Evolutionary conservation across 2,888 invertebrate genomes (phyloP), one percentile per base, ranked within the genome.

Genomic region (Cephonodes hylas): DNA sequence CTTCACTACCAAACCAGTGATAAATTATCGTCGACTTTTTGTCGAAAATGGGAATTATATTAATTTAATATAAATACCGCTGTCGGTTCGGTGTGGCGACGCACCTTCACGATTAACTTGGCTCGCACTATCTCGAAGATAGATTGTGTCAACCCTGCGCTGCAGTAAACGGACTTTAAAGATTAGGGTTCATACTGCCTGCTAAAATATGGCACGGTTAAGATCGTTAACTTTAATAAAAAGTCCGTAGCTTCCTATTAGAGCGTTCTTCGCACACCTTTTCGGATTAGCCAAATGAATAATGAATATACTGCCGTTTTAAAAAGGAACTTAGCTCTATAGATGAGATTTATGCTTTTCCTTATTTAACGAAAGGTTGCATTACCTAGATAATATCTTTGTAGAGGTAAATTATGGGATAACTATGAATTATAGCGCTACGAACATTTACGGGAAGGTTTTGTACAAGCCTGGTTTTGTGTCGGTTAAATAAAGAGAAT

Each of bases 1-100:
- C 53, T 53, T 53, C 53, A 53, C 53, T 31, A 53, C 53, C 15
- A 53, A 53, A 53, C 31, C 53, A 53, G 53, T 53, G 31, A 53
- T 53, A 53, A 31, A 53, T 53, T 31, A 18, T 31, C n/a, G 53
- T 53, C 18, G 31, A 15, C 53, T 8, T 53, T 53, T 53, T 31
- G 53, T 53, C 18, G 18, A 53, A 53, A 53, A 53, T 31, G 53
- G 15, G 10, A 31, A 53, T 31, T 53, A 31, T 20, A 31, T 53
- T 31, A 53, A 31, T 53, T 53, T 18, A 31, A 53, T 4, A 53
- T 53, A 53, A 31, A 53, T 31, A 18, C 4, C 27, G 53, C 13
- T 5, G 18, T 1, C 18, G 8, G 31, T 27, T 53, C 25, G 15
- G 6, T 25, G 15, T 6, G n/a, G 15, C 25, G 45, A 48, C 46